Conservation (phyloP, 37 sponge, comb jelly and placozoan species). For the Agelas oroides region DNA sequence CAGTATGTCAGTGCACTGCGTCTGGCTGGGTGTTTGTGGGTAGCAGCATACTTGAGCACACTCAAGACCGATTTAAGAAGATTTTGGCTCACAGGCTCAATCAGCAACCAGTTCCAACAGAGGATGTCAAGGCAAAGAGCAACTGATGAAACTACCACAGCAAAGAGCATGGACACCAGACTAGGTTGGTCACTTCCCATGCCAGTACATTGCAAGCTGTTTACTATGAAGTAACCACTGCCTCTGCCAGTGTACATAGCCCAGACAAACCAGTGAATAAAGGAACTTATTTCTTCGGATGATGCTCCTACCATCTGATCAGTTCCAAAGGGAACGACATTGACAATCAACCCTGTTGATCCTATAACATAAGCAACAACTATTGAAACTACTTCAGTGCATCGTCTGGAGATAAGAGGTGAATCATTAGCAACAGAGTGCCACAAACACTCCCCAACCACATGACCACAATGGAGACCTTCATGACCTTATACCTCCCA, state of each 20-base stretch:
- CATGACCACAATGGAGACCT: conserved; percentile 2
- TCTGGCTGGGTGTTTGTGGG: not conserved
- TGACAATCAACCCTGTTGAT: not conserved
- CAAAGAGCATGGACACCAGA: no score
- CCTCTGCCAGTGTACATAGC: not conserved
- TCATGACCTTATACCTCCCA: conserved; percentile 32
- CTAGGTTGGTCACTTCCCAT: no score
- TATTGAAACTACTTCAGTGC: no score
- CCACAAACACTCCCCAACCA: conserved; percentile 5
- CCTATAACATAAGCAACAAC: not conserved
- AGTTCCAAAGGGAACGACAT: not conserved
- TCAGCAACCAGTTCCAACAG: not conserved
- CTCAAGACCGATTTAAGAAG: not conserved
- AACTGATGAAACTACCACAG: not conserved
- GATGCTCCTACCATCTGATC: conserved; percentile 5
- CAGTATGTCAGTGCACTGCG: conserved; percentile 10
- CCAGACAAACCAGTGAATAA: conserved; percentile 25
- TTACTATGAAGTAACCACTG: no score
- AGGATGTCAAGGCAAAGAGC: not conserved
- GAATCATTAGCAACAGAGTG: no score
- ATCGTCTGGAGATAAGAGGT: no score
- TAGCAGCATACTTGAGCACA: conserved; percentile 1
- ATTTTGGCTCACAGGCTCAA: conserved; percentile 2
- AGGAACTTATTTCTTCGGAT: not conserved
- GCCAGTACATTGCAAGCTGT: no score